phyloP scores from a whole-genome alignment of 2,797 vertebrate genomes.

The Siniperca undulata region DNA sequence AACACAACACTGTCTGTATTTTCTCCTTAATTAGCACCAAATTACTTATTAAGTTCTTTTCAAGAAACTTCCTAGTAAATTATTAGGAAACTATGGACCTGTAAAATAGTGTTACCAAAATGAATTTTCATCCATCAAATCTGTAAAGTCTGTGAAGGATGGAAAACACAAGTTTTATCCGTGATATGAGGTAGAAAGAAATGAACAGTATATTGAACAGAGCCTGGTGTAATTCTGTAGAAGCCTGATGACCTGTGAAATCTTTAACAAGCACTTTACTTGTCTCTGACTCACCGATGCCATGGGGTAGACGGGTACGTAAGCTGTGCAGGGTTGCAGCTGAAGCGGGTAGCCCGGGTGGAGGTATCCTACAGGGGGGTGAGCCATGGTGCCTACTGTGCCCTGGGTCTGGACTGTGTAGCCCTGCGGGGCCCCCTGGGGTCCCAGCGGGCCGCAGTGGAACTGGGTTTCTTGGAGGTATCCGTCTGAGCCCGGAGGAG shows the following conservation, averaged over 20 bases:
- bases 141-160: background rate
- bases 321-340: constrained; percentile 95
- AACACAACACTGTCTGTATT: background rate
- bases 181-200: background rate
- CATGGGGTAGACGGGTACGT: constrained; percentile 93
- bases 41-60: background rate
- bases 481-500: constrained; percentile 83
- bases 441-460: constrained; percentile 78
- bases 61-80: background rate
- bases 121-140: background rate
- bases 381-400: constrained; percentile 81
- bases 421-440: constrained; percentile 85
- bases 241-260: constrained; percentile 50
- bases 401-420: constrained; percentile 92
- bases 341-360: constrained; percentile 93
- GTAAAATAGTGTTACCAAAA: background rate
- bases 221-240: constrained; percentile 19
- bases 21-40: background rate
- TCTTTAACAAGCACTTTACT: constrained; percentile 15
- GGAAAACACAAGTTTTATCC: background rate
- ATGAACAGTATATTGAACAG: background rate
- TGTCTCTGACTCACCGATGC: constrained; percentile 88
- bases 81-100: background rate
- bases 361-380: constrained; percentile 91
- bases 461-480: constrained; percentile 90